A percentile compares a stretch with the other conserved stretches of the same genome.
Evolutionary conservation across 2,797 vertebrate species (phyloP).

Genomic region (Spea hammondii): DNA sequence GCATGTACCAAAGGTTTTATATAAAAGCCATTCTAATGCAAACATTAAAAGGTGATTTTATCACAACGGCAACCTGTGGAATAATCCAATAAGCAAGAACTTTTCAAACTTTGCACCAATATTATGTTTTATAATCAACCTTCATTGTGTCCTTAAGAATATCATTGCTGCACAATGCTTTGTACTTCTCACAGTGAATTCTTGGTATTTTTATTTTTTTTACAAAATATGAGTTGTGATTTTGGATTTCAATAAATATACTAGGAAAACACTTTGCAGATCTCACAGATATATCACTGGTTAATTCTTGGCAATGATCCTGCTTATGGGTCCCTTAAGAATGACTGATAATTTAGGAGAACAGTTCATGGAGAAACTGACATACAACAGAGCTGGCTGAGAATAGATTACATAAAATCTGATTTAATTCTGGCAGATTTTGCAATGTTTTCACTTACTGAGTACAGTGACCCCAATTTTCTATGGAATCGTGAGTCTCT

Average conservation of each 20-base stretch:
- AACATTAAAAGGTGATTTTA: no score
- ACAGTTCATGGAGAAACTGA: conserved; percentile 15
- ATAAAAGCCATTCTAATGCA: no score
- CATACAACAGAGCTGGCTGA: conserved; percentile 2
- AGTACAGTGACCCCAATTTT: not conserved
- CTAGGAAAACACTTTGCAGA: not conserved
- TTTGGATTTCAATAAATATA: no score
- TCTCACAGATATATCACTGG: not conserved
- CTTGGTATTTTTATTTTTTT: not conserved
- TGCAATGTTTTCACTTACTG: not conserved
- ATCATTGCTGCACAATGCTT: not conserved
- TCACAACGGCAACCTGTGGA: no score
- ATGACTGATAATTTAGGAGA: not conserved
- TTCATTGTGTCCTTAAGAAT: not conserved
- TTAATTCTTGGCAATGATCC: conserved; percentile 17
- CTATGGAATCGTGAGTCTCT: not conserved
- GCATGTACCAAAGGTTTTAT: no score
- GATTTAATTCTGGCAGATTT: conserved; percentile 6
- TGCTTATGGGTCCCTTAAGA: not conserved
- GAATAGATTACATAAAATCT: conserved; percentile 16
- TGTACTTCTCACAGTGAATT: not conserved
- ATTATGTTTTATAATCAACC: not conserved
- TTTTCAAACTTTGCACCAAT: no score
- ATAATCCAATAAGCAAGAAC: no score
- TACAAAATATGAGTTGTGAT: not conserved